phyloP scores from a whole-genome alignment of 2,113 vertebrate species.

The Alligator sinensis region DNA sequence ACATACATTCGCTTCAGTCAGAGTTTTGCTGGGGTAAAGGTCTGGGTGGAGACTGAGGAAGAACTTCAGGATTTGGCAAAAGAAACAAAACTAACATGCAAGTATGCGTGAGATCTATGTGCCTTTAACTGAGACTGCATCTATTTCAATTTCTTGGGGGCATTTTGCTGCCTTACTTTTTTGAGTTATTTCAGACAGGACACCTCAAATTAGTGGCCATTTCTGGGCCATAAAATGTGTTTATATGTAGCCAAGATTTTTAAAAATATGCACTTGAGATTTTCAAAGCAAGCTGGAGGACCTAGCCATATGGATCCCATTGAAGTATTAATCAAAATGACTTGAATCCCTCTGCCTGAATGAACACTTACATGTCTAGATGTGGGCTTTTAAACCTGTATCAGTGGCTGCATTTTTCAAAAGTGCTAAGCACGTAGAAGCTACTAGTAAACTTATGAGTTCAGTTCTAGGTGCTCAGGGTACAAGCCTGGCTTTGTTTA shows the following conservation, averaged over 20 bases:
- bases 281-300: not conserved
- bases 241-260: not conserved
- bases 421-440: not conserved
- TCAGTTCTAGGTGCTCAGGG: not conserved
- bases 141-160: not conserved
- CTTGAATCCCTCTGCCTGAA: not conserved
- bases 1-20: not conserved
- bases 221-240: not conserved
- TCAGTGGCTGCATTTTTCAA: not conserved
- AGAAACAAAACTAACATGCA: not conserved
- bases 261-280: not conserved
- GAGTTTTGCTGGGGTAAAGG: not conserved
- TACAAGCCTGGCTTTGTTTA: not conserved
- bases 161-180: not conserved
- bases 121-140: not conserved
- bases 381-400: not conserved
- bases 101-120: not conserved
- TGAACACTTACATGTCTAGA: not conserved
- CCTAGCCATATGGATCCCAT: not conserved
- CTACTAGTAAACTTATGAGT: no score
- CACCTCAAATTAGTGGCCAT: not conserved
- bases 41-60: not conserved
- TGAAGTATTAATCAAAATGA: not conserved
- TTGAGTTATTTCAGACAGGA: not conserved
- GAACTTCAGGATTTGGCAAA: not conserved